phyloP scores from a whole-genome alignment of 2,888 invertebrate species.

The Parochlus steinenii region DNA sequence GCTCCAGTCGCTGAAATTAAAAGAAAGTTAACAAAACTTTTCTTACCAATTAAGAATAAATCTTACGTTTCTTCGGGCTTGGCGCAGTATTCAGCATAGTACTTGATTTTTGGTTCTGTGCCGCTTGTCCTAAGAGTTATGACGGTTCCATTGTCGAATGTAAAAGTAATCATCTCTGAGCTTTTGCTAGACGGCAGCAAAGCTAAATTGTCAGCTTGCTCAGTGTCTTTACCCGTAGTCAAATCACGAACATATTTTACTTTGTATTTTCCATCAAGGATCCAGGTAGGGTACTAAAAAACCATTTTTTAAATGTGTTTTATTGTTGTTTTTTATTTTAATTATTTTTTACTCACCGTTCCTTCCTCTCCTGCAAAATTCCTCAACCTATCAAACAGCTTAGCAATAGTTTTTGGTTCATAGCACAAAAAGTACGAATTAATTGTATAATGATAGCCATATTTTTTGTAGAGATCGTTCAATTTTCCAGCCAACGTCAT shows the following conservation, averaged over 20 bases:
- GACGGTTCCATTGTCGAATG: slow-evolving; percentile 69
- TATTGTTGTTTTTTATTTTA: slow-evolving; percentile 4
- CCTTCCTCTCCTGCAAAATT: slow-evolving; percentile 45
- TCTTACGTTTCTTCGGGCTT: slow-evolving; percentile 43
- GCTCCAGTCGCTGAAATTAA: slow-evolving; percentile 46
- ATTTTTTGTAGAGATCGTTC: slow-evolving; percentile 58
- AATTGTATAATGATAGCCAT: slow-evolving; percentile 75
- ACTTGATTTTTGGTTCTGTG: slow-evolving; percentile 98
- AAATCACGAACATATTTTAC: slow-evolving; percentile 69
- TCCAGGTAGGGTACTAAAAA: slow-evolving; percentile 53
- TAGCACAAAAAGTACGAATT: slow-evolving; percentile 85
- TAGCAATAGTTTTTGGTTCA: slow-evolving; percentile 46
- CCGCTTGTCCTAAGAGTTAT: slow-evolving; percentile 90
- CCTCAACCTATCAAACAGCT: slow-evolving; percentile 68
- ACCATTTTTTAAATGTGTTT: slow-evolving; percentile 14
- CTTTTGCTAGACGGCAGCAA: slow-evolving; percentile 46
- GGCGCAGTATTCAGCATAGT: slow-evolving; percentile 83
- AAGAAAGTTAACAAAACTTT: slow-evolving; percentile 3
- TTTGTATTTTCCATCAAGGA: slow-evolving; percentile 42
- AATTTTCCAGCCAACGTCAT: slow-evolving; percentile 45
- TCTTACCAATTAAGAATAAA: slow-evolving; percentile 10
- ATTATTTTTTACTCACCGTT: too few relatives aligned
- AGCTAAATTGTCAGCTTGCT: slow-evolving; percentile 49
- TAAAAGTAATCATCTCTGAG: slow-evolving; percentile 89
- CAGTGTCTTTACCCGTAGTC: slow-evolving; percentile 62